A percentile compares a stretch with the other conserved stretches of the same genome.
These are phyloP conservation scores for Caenorhabditis sp. DNA, from an alignment of 2,888 invertebrate genomes.

Conservation along the genomic window DNA sequence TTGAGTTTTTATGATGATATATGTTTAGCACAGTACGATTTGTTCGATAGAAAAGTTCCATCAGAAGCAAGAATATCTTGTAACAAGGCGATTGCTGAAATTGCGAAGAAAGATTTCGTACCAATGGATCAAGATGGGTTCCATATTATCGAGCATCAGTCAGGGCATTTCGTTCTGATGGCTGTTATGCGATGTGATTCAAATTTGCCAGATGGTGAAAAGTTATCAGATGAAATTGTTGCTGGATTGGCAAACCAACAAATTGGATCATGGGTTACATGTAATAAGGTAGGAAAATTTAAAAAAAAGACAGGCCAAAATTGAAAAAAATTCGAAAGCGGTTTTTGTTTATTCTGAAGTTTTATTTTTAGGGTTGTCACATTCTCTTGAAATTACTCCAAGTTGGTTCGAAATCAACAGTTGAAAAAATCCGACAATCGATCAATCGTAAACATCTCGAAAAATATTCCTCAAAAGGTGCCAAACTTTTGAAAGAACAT, in stretches of 20 bases:
- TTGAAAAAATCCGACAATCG: slow-evolving; percentile 39
- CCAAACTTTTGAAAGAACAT: slow-evolving; percentile 33
- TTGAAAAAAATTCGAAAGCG: neutral
- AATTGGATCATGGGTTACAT: slow-evolving; percentile 58
- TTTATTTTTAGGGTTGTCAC: slow-evolving; percentile 60
- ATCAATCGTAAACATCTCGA: slow-evolving; percentile 45
- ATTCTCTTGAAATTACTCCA: slow-evolving; percentile 58
- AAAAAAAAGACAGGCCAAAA: neutral
- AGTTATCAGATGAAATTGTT: slow-evolving; percentile 53
- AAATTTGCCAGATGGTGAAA: slow-evolving; percentile 46
- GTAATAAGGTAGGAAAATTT: slow-evolving; percentile 52
- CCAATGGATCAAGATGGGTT: slow-evolving; percentile 56
- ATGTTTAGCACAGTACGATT: slow-evolving; percentile 55
- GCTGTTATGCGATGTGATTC: slow-evolving; percentile 42
- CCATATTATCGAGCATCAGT: slow-evolving; percentile 52
- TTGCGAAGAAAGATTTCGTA: slow-evolving; percentile 63
- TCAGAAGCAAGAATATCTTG: slow-evolving; percentile 50
- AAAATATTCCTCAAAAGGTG: slow-evolving; percentile 49
- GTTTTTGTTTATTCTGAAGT: neutral
- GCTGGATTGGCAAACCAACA: slow-evolving; percentile 46
- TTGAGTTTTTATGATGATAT: too few species aligned
- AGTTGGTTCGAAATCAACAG: slow-evolving; percentile 46
- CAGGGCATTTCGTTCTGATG: slow-evolving; percentile 41
- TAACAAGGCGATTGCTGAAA: slow-evolving; percentile 59
- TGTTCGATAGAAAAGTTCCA: slow-evolving; percentile 55